Conservation (phyloP, 2,797 vertebrate genomes). For the Brachymystax lenok region DNA sequence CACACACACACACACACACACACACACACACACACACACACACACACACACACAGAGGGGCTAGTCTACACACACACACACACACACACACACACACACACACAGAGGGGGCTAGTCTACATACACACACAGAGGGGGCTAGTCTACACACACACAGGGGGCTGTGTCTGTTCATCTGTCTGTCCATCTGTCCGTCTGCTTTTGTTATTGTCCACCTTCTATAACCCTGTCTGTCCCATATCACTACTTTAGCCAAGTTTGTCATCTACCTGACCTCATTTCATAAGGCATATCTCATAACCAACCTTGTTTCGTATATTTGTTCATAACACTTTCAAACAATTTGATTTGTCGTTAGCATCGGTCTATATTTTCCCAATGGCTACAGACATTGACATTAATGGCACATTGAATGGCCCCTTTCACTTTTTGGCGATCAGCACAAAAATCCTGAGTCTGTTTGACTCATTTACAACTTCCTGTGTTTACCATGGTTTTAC, state of each 20-base stretch:
- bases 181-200: neutral
- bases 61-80: too few species aligned
- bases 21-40: too few species aligned
- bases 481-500: neutral
- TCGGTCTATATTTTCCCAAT: constrained; percentile 20
- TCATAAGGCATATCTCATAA: constrained; percentile 5
- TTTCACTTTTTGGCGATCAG: neutral
- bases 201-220: constrained; percentile 7
- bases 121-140: too few species aligned
- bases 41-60: too few species aligned
- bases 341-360: neutral
- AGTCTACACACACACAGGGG: neutral
- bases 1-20: too few species aligned
- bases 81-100: too few species aligned
- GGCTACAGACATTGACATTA: neutral
- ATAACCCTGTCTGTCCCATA: neutral
- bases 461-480: neutral
- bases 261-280: neutral
- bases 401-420: neutral
- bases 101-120: too few species aligned
- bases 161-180: neutral
- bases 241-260: neutral
- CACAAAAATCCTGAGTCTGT: constrained; percentile 5
- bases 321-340: neutral
- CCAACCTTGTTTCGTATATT: constrained; percentile 8